Conservation (phyloP, 2,113 vertebrate genomes). For the Salvelinus fontinalis region DNA sequence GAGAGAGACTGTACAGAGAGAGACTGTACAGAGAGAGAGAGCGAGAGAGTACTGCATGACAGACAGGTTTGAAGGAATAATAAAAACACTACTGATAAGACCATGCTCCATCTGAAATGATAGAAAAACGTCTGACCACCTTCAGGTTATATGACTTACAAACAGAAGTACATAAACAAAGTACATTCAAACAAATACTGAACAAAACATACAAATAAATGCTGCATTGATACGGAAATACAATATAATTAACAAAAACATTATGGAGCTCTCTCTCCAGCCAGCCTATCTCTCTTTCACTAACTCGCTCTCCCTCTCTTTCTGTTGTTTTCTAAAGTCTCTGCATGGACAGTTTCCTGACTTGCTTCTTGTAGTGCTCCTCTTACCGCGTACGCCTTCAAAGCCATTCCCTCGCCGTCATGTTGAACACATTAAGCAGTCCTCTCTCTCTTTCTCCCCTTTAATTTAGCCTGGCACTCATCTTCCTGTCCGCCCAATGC, state of each 20-base stretch:
- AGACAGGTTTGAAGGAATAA: too few relatives aligned
- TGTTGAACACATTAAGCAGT: neutral
- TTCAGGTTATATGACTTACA: neutral
- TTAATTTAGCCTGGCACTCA: neutral
- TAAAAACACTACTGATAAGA: neutral
- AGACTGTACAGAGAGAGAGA: neutral
- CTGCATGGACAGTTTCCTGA: neutral
- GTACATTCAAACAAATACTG: neutral
- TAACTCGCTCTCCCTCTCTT: constrained; percentile 13
- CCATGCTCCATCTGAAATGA: neutral
- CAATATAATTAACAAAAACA: neutral
- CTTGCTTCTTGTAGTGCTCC: neutral
- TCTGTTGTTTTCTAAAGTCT: constrained; percentile 22
- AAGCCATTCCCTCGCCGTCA: constrained; percentile 34
- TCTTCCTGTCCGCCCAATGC: constrained; percentile 8
- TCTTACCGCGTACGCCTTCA: constrained; percentile 26
- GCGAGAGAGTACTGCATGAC: neutral
- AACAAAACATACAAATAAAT: neutral
- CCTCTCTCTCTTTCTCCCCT: constrained; percentile 6
- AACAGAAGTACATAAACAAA: neutral
- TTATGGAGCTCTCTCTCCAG: neutral
- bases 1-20: constrained; percentile 22
- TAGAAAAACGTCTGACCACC: neutral
- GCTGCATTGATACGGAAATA: neutral
- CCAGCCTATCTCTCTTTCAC: neutral